phyloP scores from a whole-genome alignment of 2,888 invertebrate species.

The Hypolimnas misippus region DNA sequence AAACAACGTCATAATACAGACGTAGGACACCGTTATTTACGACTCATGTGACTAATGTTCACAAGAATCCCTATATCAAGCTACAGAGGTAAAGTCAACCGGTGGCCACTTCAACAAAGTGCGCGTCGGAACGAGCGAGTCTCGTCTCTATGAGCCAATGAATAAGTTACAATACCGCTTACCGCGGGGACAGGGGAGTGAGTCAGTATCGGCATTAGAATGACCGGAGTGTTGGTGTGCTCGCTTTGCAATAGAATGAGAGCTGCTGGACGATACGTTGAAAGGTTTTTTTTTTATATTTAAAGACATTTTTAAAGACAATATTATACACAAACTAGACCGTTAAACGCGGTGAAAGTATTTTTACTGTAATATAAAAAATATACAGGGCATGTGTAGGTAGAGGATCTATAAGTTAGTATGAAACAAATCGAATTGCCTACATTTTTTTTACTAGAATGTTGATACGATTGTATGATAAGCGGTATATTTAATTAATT shows the following conservation, averaged over 20 bases:
- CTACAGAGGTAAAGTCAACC: conserved; percentile 6
- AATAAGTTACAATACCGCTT: conserved; percentile 1
- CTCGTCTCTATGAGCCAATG: background rate
- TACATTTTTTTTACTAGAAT: too few species aligned
- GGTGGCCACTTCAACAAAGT: conserved; percentile 17
- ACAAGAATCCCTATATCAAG: conserved; percentile 3
- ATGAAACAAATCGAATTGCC: too few species aligned
- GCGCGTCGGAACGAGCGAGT: background rate
- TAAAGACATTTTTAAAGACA: too few species aligned
- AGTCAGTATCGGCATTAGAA: conserved; percentile 16
- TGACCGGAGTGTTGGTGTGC: conserved; percentile 29
- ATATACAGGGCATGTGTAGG: too few species aligned
- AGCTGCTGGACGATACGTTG: background rate
- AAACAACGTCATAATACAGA: background rate
- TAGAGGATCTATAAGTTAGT: too few species aligned
- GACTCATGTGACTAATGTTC: conserved; percentile 4
- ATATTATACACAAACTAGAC: too few species aligned
- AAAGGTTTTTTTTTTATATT: too few species aligned
- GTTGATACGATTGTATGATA: too few species aligned
- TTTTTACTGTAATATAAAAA: too few species aligned
- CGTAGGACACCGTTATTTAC: conserved; percentile 8
- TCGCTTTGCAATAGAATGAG: conserved; percentile 1
- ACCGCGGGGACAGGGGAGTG: background rate
- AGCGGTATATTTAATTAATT: too few species aligned
- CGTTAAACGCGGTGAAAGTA: too few species aligned